A percentile compares a stretch with the other conserved stretches of the same genome.
Conservation (phyloP, 2,113 vertebrate genomes). For the Raja brachyura region DNA sequence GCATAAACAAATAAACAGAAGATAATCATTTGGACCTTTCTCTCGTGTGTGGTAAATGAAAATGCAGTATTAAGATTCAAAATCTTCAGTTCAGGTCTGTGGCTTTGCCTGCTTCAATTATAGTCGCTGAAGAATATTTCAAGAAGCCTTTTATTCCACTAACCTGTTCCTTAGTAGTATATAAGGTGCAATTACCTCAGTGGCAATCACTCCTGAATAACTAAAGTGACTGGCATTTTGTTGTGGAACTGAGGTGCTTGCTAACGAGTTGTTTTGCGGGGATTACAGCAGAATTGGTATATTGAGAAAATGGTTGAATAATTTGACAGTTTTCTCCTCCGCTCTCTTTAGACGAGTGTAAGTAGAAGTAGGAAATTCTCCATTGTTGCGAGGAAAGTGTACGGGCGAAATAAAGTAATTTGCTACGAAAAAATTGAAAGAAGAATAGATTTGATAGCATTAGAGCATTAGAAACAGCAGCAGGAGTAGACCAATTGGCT, state of each 20-base stretch:
- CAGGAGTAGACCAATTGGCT: too few relatives aligned
- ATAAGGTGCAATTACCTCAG: neutral
- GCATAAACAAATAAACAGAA: neutral
- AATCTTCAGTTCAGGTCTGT: neutral
- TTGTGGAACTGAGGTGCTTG: neutral
- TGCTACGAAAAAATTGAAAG: neutral
- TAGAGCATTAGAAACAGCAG: neutral
- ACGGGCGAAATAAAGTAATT: neutral
- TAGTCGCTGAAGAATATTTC: neutral
- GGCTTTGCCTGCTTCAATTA: neutral
- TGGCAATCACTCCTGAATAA: neutral
- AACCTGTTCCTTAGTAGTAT: neutral
- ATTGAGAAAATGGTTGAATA: neutral
- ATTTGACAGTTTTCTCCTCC: too few relatives aligned
- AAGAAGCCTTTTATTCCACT: neutral
- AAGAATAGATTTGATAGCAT: neutral
- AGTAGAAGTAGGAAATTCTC: neutral
- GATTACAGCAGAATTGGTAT: neutral
- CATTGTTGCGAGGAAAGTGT: neutral
- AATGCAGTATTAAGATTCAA: neutral
- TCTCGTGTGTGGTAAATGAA: neutral
- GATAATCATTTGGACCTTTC: neutral
- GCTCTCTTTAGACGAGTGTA: neutral
- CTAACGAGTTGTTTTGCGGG: neutral
- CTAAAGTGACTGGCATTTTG: neutral